phyloP scores from a whole-genome alignment of 2,888 invertebrate species.

The Yponomeuta plumbellus region DNA sequence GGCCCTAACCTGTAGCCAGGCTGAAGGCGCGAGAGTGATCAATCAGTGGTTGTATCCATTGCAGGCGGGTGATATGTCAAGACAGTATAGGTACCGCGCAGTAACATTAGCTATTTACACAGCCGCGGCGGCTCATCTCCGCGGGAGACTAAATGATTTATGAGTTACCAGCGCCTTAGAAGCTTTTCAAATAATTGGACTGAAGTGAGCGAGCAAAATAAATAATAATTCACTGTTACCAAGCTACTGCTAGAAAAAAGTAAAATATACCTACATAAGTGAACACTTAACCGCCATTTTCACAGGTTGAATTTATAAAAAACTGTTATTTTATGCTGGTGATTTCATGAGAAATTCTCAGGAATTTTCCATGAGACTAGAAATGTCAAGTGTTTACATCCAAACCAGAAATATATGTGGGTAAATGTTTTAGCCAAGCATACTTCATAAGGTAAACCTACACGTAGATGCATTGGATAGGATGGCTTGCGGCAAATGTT shows the following conservation, averaged over 20 bases:
- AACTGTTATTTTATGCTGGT: slow-evolving; percentile 8
- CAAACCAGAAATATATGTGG: background rate
- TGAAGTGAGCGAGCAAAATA: slow-evolving; percentile 8
- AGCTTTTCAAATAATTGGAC: slow-evolving; percentile 20
- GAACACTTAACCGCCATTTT: background rate
- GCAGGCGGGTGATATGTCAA: slow-evolving; percentile 14
- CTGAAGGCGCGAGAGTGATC: slow-evolving; percentile 13
- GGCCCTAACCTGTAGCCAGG: background rate
- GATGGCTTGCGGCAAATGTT: background rate
- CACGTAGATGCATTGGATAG: background rate
- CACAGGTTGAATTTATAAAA: background rate
- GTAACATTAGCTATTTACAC: slow-evolving; percentile 20
- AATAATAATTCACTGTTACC: slow-evolving; percentile 2
- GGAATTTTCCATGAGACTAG: background rate
- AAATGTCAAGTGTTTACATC: background rate
- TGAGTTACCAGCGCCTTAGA: slow-evolving; percentile 22
- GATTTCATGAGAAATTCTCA: slow-evolving; percentile 1
- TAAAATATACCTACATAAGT: too few species aligned
- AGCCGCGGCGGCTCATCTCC: slow-evolving; percentile 21
- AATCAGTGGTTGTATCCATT: slow-evolving; percentile 15
- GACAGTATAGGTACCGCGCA: slow-evolving; percentile 16
- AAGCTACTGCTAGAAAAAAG: background rate
- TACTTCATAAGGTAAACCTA: background rate
- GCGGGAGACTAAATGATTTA: slow-evolving; percentile 22
- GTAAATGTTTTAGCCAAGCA: background rate